A percentile compares a stretch with the other conserved stretches of the same genome.
phyloP scores from a whole-genome alignment of 1,140 invertebrate genomes.

The Dreissena rostriformis region DNA sequence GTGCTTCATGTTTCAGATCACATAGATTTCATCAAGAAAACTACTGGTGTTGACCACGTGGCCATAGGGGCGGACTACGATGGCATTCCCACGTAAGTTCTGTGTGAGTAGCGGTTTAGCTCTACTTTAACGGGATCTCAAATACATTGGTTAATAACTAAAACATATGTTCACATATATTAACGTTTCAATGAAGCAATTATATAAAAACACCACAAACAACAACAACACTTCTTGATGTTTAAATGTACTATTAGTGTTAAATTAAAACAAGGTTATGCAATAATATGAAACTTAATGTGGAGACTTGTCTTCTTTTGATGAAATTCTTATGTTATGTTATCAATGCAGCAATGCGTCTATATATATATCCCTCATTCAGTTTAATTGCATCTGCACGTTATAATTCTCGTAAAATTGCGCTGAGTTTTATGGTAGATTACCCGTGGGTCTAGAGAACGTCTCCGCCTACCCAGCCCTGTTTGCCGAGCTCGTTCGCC shows the following conservation, averaged over 20 bases:
- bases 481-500: conserved; percentile 87
- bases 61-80: conserved; percentile 81
- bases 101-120: neutral
- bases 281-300: too few species aligned
- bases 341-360: too few species aligned
- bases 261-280: too few species aligned
- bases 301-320: too few species aligned
- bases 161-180: too few species aligned
- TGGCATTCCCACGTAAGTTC: conserved; percentile 69
- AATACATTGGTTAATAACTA: too few species aligned
- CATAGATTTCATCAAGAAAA: conserved; percentile 91
- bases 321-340: too few species aligned
- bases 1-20: conserved; percentile 87
- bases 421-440: conserved; percentile 59
- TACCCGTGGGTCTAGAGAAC: conserved; percentile 90
- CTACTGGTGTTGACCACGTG: conserved; percentile 90
- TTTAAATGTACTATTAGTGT: too few species aligned
- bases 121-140: neutral
- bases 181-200: too few species aligned
- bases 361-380: too few species aligned
- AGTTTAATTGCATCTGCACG: neutral
- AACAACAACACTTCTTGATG: too few species aligned
- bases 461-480: conserved; percentile 94
- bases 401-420: conserved; percentile 17
- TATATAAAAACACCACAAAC: too few species aligned